Evolutionary conservation across 2,113 vertebrate genomes (phyloP), one percentile per base, ranked within the genome.

Genomic region (Elaphurus davidianus): DNA sequence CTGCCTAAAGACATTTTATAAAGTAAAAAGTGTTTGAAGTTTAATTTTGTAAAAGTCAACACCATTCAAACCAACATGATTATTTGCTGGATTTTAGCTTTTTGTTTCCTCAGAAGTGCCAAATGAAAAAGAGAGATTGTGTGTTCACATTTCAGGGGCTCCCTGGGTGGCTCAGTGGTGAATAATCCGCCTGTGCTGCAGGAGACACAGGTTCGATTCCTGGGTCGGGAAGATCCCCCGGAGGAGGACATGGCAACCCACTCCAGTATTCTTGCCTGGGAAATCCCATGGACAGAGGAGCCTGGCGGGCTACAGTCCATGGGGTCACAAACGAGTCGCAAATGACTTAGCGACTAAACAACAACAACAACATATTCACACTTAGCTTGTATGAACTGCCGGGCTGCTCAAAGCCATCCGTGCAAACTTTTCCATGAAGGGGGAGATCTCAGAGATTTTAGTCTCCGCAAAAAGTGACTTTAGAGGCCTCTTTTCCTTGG

Each of bases 51-150:
- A 97, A 98, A 98, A 98, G 97, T 78, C n/a, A 11, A 91, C 97
- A 88, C 64, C 97, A 98, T 98, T 99, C 98, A 98, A 99, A 98
- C 85, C 84, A 97, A 90, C 97, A 93, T 92, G 90, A 87, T 97
- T 98, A 94, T 85, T 95, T 96, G 96, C 97, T 96, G 67, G 25
- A 21, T 76, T 23, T 88, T n/a, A 59, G 50, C 28, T 21, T 43
- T 85, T 19, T 21, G 36, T n/a, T 50, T 33, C 55, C 64, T 91
- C n/a, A 60, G 14, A 59, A 59, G 50, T 17, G 5, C 52, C 16
- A 3, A 6, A 2, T 30, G 55, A 71, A 52, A 47, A 25, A 74
- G 43, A 59, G 64, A 40, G 40, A 54, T 28, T 85, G n/a, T 21
- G 19, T 71, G 67, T 71, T 71, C 19, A 71, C 67, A 40, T 23